phyloP scores from a whole-genome alignment of 2,888 invertebrate species.

The Loripinus fragilis region DNA sequence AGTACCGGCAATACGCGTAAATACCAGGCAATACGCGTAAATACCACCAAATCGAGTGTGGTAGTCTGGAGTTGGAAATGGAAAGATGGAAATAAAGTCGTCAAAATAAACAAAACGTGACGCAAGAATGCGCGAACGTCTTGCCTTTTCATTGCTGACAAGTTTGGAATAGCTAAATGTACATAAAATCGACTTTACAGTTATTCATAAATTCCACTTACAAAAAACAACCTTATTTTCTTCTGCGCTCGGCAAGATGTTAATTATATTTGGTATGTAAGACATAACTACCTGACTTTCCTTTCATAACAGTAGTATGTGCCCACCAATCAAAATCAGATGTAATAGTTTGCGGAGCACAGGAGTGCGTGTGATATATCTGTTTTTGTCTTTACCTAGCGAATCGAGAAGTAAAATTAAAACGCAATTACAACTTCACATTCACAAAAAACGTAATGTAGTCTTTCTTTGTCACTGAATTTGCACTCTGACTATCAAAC shows the following conservation, averaged over 20 bases:
- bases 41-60: no score
- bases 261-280: constrained; percentile 19
- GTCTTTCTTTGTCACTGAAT: no score
- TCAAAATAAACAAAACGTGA: constrained; percentile 56
- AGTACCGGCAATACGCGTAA: no score
- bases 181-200: constrained; percentile 18
- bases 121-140: constrained; percentile 53
- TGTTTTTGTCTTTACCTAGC: no score
- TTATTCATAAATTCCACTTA: constrained; percentile 11
- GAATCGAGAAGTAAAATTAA: no score
- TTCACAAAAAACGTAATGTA: no score
- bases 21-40: no score
- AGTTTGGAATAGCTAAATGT: constrained; percentile 46
- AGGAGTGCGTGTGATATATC: no score
- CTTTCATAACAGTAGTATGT: constrained; percentile 5
- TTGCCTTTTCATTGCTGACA: constrained; percentile 58
- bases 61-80: neutral
- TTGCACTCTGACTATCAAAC: no score
- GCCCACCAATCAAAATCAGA: constrained; percentile 4
- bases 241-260: constrained; percentile 11
- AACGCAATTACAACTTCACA: no score
- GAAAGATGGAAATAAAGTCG: constrained; percentile 49
- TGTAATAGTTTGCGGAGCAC: neutral
- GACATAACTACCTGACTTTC: constrained; percentile 5
- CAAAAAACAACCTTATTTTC: constrained; percentile 8